Evolutionary conservation across 2,113 vertebrate genomes (phyloP).

Genomic region (Penelope pileata): DNA sequence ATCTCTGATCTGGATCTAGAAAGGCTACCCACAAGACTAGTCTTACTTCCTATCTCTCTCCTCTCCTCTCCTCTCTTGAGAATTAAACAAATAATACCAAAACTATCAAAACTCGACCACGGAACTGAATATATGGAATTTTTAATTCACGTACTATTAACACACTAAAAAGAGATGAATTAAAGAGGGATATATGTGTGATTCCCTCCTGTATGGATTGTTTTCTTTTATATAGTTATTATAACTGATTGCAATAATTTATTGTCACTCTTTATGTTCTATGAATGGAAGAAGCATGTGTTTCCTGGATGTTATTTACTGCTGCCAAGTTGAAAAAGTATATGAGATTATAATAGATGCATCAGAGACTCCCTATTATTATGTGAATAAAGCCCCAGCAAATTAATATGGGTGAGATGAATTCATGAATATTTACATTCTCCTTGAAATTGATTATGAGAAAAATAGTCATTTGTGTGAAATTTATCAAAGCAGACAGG

Average conservation of each 20-base stretch:
- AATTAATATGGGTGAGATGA: conserved; percentile 30
- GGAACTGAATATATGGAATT: neutral
- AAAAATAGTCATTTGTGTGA: conserved; percentile 34
- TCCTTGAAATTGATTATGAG: conserved; percentile 41
- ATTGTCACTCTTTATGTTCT: neutral
- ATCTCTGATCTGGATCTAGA: neutral
- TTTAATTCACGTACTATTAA: neutral
- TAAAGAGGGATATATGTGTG: neutral
- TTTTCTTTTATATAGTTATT: neutral
- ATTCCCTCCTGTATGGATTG: neutral
- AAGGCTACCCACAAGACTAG: neutral
- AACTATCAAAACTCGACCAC: neutral
- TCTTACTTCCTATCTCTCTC: neutral
- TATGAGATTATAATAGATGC: conserved; percentile 30
- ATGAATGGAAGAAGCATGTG: neutral
- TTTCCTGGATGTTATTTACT: conserved; percentile 32
- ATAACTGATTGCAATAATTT: neutral
- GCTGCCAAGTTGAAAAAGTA: conserved; percentile 17
- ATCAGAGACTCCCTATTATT: conserved; percentile 1
- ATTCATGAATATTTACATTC: conserved; percentile 39
- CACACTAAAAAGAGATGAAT: neutral
- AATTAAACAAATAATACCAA: neutral
- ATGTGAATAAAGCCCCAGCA: neutral
- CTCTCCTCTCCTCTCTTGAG: neutral
- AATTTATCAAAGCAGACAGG: conserved; percentile 28